phyloP scores from a whole-genome alignment of 2,113 vertebrate genomes.

The Henicopernis longicauda region DNA sequence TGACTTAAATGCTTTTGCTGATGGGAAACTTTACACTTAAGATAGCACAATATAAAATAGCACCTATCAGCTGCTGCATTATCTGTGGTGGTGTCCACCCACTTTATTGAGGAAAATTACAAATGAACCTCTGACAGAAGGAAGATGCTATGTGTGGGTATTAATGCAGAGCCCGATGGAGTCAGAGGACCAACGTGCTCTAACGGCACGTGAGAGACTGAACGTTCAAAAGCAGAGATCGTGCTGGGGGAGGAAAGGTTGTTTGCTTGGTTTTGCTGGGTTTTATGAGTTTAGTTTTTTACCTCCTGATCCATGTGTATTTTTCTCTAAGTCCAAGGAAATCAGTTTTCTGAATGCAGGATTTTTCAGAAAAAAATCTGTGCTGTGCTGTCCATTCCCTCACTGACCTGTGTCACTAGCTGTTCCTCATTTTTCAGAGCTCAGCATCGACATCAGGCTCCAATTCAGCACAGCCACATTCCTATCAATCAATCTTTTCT shows the following conservation, averaged over 20 bases:
- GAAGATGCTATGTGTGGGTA: background rate
- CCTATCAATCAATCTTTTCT: background rate
- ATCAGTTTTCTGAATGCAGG: background rate
- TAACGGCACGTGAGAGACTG: background rate
- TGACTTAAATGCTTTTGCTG: background rate
- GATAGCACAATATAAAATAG: background rate
- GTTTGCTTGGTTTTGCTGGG: background rate
- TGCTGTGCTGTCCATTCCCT: background rate
- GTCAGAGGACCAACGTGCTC: background rate
- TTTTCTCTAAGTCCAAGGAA: background rate
- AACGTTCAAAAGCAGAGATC: background rate
- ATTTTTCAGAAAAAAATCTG: background rate
- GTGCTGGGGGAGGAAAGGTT: rapidly evolving
- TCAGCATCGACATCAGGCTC: background rate
- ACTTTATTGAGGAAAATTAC: background rate
- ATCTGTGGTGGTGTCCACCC: background rate
- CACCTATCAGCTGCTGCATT: background rate
- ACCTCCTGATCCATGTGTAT: background rate
- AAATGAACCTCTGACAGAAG: background rate
- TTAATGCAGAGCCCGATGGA: background rate
- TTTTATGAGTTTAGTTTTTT: background rate
- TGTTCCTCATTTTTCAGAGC: background rate
- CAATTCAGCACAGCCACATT: background rate
- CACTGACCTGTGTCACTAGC: background rate
- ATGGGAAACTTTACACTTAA: background rate